Base-by-base conservation (phyloP, 2,888 invertebrate genomes). In the Hydroisotoma schaefferi region DNA sequence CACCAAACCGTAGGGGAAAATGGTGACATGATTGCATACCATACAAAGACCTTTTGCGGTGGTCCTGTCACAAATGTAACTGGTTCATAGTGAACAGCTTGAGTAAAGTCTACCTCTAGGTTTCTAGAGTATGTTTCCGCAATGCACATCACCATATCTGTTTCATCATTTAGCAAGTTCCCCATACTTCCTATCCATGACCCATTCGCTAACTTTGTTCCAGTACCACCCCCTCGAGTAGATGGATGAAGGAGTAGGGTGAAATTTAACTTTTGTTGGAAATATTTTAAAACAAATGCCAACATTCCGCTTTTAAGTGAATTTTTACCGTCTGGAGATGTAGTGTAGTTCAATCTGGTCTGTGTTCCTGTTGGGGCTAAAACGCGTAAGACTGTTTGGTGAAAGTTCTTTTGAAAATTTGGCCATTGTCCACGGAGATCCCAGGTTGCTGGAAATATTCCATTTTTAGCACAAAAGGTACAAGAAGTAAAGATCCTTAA, bases 221-320 rank as follows among this genome's bases (percentile, higher is more conserved):
- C 62, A 23, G 62, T 62, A 2, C 58, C 58, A 10, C 62, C 62
- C 10, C 49, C 23, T 27, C 62, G 58, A 20, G 58, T 52, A 55
- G 58, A 59, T 26, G 47, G 49, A n/a, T 55, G 20, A 12, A 62
- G 49, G 15, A 28, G 33, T 15, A 25, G 55, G 1, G 61, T 55
- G 22, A 62, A 62, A 28, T 62, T 62, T 12, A 62, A 26, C 26
- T 49, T 47, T 27, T 18, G 5, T 8, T 20, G 23, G n/a, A 47
- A 8, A 23, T 6, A 23, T 8, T 20, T 5, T 22, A 47, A 8
- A 20, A 23, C 6, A 8, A 6, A 18, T n/a, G 6, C 47, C 4
- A 47, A 8, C 8, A 25, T 6, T 20, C 47, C 47, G 6, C 6
- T 23, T 5, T 22, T 47, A 8, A n/a, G 20, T 8, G 5, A 8